Conservation (phyloP, 2,797 vertebrate genomes). For the Chiroxiphia lanceolata region DNA sequence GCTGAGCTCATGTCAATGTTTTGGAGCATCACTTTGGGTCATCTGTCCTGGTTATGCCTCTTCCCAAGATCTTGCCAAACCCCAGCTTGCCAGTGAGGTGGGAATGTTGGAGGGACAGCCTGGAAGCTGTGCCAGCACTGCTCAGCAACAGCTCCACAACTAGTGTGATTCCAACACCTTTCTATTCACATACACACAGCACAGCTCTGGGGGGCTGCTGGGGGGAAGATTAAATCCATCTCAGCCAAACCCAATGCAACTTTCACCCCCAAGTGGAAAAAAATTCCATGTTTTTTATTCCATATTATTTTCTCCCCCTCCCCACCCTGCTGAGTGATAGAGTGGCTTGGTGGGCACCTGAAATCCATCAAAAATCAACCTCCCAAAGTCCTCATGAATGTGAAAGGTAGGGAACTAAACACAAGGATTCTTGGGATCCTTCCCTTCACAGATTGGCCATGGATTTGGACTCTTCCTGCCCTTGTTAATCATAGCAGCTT, state of each 20-base stretch:
- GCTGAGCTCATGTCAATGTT: background rate
- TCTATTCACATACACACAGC: background rate
- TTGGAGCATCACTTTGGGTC: background rate
- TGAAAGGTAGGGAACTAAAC: background rate
- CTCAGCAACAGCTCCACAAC: no score
- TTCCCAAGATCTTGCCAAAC: background rate
- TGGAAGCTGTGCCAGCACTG: background rate
- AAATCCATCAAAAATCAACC: background rate
- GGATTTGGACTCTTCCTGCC: background rate
- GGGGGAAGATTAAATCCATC: background rate
- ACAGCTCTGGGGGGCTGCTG: background rate
- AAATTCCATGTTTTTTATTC: background rate
- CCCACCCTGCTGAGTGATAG: background rate
- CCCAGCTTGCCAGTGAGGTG: no score
- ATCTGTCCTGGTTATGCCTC: no score
- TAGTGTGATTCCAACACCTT: background rate
- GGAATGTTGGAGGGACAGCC: background rate
- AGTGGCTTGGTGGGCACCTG: background rate
- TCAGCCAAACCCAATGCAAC: background rate
- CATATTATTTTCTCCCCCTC: background rate
- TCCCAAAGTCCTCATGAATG: background rate
- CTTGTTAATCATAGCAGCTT: background rate
- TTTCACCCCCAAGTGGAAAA: background rate
- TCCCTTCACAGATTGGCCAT: rapidly evolving
- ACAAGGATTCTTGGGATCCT: background rate